A percentile compares a stretch with the other conserved stretches of the same genome.
Evolutionary conservation across 2,888 invertebrate species (phyloP).

Genomic region (Polia nebulosa): DNA sequence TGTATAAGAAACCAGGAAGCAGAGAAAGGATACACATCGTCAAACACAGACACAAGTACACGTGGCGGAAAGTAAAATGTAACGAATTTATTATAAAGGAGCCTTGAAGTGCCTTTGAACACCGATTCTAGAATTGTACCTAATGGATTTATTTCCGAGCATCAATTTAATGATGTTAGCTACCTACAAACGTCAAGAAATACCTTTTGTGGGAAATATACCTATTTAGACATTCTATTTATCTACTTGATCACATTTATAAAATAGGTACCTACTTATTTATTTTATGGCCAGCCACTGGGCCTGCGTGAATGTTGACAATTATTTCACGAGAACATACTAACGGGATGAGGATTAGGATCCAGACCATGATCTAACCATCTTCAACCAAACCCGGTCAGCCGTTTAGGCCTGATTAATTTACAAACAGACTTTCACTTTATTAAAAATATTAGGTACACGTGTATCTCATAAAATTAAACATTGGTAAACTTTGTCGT

Average conservation of each 20-base stretch:
- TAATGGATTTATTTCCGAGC: background rate
- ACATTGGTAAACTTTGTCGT: background rate
- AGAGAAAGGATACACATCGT: background rate
- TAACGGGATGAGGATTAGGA: too few species aligned
- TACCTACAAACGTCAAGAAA: background rate
- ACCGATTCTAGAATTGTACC: background rate
- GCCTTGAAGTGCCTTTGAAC: conserved; percentile 35
- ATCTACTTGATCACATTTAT: background rate
- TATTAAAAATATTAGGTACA: background rate
- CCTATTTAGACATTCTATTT: background rate
- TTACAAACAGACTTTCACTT: background rate
- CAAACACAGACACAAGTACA: background rate
- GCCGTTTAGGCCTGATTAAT: too few species aligned
- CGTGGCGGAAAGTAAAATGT: background rate
- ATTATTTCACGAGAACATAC: too few species aligned
- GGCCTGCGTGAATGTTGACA: too few species aligned
- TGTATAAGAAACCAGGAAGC: background rate
- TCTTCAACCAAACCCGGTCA: too few species aligned
- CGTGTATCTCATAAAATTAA: background rate
- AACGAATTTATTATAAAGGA: conserved; percentile 18
- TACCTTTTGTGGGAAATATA: background rate
- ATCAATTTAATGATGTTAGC: conserved; percentile 5
- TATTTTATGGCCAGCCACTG: too few species aligned
- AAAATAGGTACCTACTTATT: background rate
- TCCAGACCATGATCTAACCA: too few species aligned